phyloP scores from a whole-genome alignment of 2,797 vertebrate genomes.

The Phataginus tricuspis region DNA sequence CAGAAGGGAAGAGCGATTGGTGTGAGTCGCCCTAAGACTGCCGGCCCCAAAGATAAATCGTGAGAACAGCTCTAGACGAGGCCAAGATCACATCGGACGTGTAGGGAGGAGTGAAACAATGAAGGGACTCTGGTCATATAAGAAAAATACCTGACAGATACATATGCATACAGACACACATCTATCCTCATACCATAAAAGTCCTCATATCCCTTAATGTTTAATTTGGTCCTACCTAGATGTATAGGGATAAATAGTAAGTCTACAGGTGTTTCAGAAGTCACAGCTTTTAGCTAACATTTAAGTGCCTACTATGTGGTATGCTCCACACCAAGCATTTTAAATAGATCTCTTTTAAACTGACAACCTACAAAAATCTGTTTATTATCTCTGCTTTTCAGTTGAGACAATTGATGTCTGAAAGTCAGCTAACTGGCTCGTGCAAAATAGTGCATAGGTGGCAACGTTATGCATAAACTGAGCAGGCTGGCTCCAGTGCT shows the following conservation, averaged over 20 bases:
- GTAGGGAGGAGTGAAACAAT: background rate
- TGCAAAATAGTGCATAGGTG: background rate
- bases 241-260: background rate
- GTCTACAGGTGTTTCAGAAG: background rate
- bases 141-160: background rate
- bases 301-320: background rate
- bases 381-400: background rate
- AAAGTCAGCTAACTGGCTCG: background rate
- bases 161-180: background rate
- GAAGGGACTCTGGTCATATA: background rate
- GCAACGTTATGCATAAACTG: background rate
- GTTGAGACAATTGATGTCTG: background rate
- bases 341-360: background rate
- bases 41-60: background rate
- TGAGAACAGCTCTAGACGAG: background rate
- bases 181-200: background rate
- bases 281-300: constrained; percentile 22
- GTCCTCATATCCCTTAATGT: background rate
- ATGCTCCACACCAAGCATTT: background rate
- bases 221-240: constrained; percentile 6
- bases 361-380: background rate
- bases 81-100: background rate
- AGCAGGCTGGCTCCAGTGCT: background rate
- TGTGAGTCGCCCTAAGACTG: background rate
- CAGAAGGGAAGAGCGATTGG: background rate